These are phyloP conservation scores for Hyla sarda DNA, from an alignment of 2,113 vertebrate genomes.

Conservation along the genomic window DNA sequence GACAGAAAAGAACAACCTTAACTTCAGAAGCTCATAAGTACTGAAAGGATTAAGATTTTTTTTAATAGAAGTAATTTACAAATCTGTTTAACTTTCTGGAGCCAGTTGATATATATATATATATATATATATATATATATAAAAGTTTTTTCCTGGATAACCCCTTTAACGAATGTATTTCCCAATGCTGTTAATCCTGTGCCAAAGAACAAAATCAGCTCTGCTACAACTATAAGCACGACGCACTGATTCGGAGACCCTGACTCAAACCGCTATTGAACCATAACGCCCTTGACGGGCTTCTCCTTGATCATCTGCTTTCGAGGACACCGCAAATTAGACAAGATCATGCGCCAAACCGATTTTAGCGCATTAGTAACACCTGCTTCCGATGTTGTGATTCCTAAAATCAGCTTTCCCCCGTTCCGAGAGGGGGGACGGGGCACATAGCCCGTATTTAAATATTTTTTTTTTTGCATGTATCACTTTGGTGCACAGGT, in stretches of 20 bases:
- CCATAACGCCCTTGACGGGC: background rate
- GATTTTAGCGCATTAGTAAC: conserved; percentile 4
- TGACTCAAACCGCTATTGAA: background rate
- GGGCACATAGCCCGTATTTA: background rate
- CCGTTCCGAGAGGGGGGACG: too few species aligned
- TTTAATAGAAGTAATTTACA: too few species aligned
- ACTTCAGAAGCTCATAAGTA: too few species aligned
- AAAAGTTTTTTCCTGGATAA: too few species aligned
- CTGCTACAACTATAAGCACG: background rate
- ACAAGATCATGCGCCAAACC: background rate
- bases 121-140: too few species aligned
- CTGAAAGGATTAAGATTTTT: too few species aligned
- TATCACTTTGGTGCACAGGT: background rate
- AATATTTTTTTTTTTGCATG: background rate
- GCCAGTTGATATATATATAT: too few species aligned
- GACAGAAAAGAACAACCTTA: too few species aligned
- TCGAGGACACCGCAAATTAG: background rate
- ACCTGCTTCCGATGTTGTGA: background rate
- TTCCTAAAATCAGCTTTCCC: background rate
- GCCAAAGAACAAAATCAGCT: background rate
- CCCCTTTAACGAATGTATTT: too few species aligned
- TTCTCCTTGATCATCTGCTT: background rate
- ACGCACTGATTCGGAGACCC: background rate
- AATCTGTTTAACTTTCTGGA: too few species aligned
- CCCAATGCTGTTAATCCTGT: too few species aligned